Conservation (phyloP, 1,140 invertebrate genomes). For the Agraylea sexmaculata region DNA sequence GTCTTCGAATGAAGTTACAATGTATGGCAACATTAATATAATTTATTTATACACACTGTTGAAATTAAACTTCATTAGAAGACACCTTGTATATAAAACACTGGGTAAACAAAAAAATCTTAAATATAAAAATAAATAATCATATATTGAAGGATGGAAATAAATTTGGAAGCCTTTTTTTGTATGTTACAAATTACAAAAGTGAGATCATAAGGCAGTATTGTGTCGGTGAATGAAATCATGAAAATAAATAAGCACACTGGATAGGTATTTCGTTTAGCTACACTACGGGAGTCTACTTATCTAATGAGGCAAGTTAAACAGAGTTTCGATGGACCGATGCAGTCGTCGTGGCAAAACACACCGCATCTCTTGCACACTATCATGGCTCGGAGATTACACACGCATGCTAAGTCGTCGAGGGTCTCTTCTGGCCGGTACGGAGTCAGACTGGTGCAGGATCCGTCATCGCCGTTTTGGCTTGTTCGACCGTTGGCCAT, state of each 20-base stretch:
- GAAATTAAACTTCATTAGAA: too few relatives aligned
- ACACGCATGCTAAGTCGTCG: constrained; percentile 54
- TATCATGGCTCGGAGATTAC: constrained; percentile 88
- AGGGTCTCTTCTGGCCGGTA: constrained; percentile 19
- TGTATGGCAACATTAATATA: too few relatives aligned
- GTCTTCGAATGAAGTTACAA: too few relatives aligned
- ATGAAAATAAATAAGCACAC: not conserved
- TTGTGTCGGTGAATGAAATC: not conserved
- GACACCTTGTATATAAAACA: too few relatives aligned
- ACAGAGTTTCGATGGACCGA: constrained; percentile 82
- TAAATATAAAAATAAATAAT: constrained; percentile 11
- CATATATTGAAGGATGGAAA: constrained; percentile 5
- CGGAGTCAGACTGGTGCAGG: constrained; percentile 18
- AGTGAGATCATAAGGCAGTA: not conserved
- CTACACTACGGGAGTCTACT: constrained; percentile 21
- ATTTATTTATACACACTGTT: too few relatives aligned
- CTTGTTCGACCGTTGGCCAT: constrained; percentile 10
- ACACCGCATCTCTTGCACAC: constrained; percentile 92
- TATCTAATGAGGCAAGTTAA: constrained; percentile 82
- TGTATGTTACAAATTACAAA: constrained; percentile 1
- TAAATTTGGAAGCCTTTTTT: constrained; percentile 4
- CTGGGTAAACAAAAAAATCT: constrained; percentile 6
- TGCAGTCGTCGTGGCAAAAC: constrained; percentile 94
- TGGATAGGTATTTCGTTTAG: not conserved
- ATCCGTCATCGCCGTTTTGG: constrained; percentile 8